Evolutionary conservation across 1,140 invertebrate genomes (phyloP), one percentile per base, ranked within the genome.

Genomic region (Drosophila lowei): DNA sequence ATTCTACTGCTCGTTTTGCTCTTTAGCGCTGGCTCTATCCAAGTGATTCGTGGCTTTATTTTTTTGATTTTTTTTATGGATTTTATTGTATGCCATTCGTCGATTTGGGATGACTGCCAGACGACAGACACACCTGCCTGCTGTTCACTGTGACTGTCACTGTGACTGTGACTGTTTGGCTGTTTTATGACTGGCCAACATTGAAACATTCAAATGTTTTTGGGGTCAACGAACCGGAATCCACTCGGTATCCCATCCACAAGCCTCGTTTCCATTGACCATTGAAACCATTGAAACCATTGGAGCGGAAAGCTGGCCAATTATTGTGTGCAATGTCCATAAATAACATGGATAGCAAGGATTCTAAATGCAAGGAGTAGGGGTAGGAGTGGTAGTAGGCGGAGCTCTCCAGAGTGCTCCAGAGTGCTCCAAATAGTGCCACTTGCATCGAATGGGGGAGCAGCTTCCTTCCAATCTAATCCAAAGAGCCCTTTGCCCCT

Each of bases 251-350:
- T 1, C 18, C 18, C 28, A 56, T 42, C 30, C 48, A 50, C 50
- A 50, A 68, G 66, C 56, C 56, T 52, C 63, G 63, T 67, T 68
- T 42, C 63, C 63, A 57, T 48, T 61, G 64, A 38, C 46, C 62
- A 44, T 16, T 60, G 47, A 34, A 38, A 38, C 28, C 18, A 18
- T 18, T 18, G 1, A 18, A 18, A 2, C 18, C 60, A 68, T 49
- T 64, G 66, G 62, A 68, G 62, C 70, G 65, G 54, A 72, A 83
- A 72, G 65, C 68, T 74, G 54, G 63, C 80, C 80, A 86, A 84
- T 80, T 84, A 86, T 79, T 79, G 60, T 84, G 77, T 85, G 79
- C 79, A 83, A 61, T 64, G 60, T 49, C 68, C 79, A 78, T 83
- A 72, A 79, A 83, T 79, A 84, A 84, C 79, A 48, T 65, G 67